phyloP scores from a whole-genome alignment of 2,113 vertebrate species.

The Eupsittula cactorum region DNA sequence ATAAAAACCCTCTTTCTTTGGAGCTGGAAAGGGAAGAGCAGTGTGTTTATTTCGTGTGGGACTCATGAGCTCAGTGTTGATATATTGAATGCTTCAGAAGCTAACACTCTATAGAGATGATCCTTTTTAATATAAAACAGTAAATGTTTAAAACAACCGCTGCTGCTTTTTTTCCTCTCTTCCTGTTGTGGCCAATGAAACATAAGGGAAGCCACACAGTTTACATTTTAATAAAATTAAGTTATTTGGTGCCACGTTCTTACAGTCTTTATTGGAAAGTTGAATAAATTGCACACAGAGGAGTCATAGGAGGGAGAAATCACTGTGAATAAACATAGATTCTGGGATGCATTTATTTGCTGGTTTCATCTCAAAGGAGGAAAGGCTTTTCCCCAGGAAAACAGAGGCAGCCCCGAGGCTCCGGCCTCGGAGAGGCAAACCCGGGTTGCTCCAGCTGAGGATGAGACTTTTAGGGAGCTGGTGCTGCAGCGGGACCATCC shows the following conservation, averaged over 20 bases:
- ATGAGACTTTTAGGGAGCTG: neutral
- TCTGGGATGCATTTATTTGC: slow-evolving; percentile 67
- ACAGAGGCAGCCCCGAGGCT: rapidly evolving
- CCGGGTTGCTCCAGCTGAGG: neutral
- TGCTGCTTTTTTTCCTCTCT: neutral
- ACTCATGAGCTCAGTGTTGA: slow-evolving; percentile 39
- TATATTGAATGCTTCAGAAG: slow-evolving; percentile 39
- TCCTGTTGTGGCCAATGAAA: slow-evolving; percentile 46
- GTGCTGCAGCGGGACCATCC: neutral
- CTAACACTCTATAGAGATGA: slow-evolving; percentile 53
- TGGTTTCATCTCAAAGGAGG: slow-evolving; percentile 43
- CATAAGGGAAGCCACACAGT: slow-evolving; percentile 7
- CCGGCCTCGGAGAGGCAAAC: neutral
- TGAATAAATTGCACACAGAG: slow-evolving; percentile 77
- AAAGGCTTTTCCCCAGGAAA: neutral
- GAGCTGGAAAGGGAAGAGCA: slow-evolving; percentile 40
- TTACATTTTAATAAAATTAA: slow-evolving; percentile 74
- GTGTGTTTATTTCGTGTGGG: slow-evolving; percentile 24
- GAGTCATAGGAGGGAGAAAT: slow-evolving; percentile 70
- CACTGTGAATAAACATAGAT: slow-evolving; percentile 70
- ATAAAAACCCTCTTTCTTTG: neutral
- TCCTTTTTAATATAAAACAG: slow-evolving; percentile 50
- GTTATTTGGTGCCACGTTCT: slow-evolving; percentile 65
- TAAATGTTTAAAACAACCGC: slow-evolving; percentile 50
- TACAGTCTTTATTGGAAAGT: slow-evolving; percentile 75